Base-by-base conservation (phyloP, 1,140 invertebrate genomes). In the Bombus vancouverensis region DNA sequence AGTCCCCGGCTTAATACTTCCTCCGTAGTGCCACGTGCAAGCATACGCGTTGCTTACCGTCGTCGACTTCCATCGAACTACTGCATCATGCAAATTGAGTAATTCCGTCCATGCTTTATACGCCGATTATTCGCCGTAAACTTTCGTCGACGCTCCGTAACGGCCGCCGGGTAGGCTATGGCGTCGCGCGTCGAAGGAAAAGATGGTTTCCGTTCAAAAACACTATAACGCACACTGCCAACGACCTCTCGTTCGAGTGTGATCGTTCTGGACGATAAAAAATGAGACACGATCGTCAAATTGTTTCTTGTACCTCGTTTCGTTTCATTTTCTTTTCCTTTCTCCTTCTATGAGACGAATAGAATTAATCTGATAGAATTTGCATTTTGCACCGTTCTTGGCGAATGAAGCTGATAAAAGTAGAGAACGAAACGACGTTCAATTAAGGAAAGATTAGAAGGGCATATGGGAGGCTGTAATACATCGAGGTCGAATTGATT, bases 61-160 rank as follows among this genome's bases (percentile, higher is more conserved):
- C 53, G 47, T 62, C 82, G 82, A 71, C 75, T 84, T 79, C 76
- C 82, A 84, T 84, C 82, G 82, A 84, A 79, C 82, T 62, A 84
- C 82, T 79, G 77, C 75, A 84, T 84, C 82, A 79, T 84, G 75
- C 82, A 84, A 84, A 84, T 84, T 84, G 82, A 84, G 75, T 76
- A 84, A 84, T 84, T 84, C 82, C 82, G 75, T 59, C 66, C 66
- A 47, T 84, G 82, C 65, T 84, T 71, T 71, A 59, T 84, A 84
- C 82, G 53, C 53, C 82, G 75, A 84, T 84, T 84, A 79, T 79
- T 84, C 76, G 82, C 75, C 34, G 82, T 79, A 84, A 84, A 84
- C 75, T 77, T 84, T 68, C 75, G 37, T 62, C 82, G 82, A 70
- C 82, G 82, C 42, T 79, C 39, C 82, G 75, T 71, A 84, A 84